Percentiles rank a stretch among this genome's conserved stretches.
phyloP scores from a whole-genome alignment of 2,888 invertebrate species.

The Erebia aethiops region DNA sequence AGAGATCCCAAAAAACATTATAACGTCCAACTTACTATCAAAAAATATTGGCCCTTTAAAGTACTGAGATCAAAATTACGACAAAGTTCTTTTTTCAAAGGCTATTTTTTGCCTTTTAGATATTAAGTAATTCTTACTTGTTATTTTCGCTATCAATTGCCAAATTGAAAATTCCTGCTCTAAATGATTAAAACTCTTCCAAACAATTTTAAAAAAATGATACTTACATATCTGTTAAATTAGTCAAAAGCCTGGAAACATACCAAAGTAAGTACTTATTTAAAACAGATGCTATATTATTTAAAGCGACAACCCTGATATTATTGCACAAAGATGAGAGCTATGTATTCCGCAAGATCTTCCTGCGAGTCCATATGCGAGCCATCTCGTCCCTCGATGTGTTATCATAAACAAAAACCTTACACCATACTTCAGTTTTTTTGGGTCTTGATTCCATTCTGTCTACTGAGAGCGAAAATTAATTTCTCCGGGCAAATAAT shows the following conservation, averaged over 20 bases:
- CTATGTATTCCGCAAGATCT: slow-evolving; percentile 66
- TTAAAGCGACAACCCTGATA: slow-evolving; percentile 61
- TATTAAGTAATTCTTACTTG: no score
- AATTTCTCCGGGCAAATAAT: background rate
- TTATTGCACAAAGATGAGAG: slow-evolving; percentile 73
- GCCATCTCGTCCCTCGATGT: slow-evolving; percentile 53
- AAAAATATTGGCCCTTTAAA: no score
- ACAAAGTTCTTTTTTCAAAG: no score
- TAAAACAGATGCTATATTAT: background rate
- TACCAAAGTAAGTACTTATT: background rate
- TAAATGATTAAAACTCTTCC: no score
- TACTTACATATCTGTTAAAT: no score
- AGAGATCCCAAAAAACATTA: no score
- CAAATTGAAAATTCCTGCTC: no score
- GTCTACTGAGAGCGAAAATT: slow-evolving; percentile 36
- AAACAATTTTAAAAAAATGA: no score
- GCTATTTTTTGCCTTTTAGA: no score
- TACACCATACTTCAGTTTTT: slow-evolving; percentile 55
- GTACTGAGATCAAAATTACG: no score
- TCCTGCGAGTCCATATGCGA: slow-evolving; percentile 74
- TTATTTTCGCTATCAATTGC: no score
- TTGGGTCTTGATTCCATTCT: slow-evolving; percentile 50
- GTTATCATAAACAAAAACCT: slow-evolving; percentile 71
- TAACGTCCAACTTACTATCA: no score
- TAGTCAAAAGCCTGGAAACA: background rate